These are phyloP conservation scores for Brachypterus glaber DNA, from an alignment of 2,888 invertebrate genomes.

Conservation along the genomic window DNA sequence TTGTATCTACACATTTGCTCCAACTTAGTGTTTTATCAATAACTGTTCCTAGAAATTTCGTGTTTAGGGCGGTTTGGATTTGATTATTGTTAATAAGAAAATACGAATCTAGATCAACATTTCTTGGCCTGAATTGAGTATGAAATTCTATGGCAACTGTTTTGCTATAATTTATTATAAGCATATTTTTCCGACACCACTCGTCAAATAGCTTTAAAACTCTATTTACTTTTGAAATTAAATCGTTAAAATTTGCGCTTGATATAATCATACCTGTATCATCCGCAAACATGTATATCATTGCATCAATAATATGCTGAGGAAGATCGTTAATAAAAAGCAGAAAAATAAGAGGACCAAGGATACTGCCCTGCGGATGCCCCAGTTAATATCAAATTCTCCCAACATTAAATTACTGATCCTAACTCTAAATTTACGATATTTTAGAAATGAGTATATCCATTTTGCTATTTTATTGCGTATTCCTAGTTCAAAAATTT, in stretches of 20 bases:
- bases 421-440: not conserved
- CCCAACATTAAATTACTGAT: not conserved
- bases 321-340: constrained; percentile 3
- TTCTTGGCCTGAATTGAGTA: not conserved
- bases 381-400: not conserved
- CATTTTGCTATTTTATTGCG: not conserved
- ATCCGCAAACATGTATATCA: not conserved
- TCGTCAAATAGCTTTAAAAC: not conserved
- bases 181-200: constrained; percentile 5
- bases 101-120: not conserved
- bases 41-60: constrained; percentile 2
- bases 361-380: constrained; percentile 2
- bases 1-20: constrained; percentile 1
- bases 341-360: constrained; percentile 1
- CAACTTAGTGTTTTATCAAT: constrained; percentile 3
- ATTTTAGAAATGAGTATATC: not conserved
- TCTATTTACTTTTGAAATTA: not conserved
- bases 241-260: not conserved
- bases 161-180: not conserved
- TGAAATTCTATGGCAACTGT: not conserved
- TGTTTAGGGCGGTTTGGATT: not conserved
- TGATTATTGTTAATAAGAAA: not conserved
- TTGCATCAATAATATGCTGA: not conserved
- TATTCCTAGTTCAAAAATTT: not conserved
- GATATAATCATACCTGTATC: not conserved